Base-by-base conservation (phyloP, 2,888 invertebrate species). In the Laspeyria flexula region DNA sequence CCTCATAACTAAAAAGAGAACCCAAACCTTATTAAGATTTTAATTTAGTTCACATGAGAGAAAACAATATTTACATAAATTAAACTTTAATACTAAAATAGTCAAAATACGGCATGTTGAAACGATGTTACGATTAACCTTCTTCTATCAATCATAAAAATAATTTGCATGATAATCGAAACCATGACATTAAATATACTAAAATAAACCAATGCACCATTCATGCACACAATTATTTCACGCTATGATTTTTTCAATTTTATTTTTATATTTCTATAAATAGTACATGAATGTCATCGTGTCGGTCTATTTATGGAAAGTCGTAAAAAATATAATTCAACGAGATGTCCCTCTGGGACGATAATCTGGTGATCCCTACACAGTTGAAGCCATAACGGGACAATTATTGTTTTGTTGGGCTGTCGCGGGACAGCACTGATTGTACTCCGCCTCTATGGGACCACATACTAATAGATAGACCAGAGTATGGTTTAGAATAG, bases 401-500 rank as follows among this genome's bases (percentile, higher is more conserved):
- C 55, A 27, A 70, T 68, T 63, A 69, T 66, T 66, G 69, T 69
- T 69, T 69, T 69, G 67, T 66, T 47, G 48, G 43, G 38, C 51
- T 30, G 44, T 50, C 47, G 55, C 48, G 53, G 40, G 34, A 45
- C 50, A 45, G 52, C 49, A 39, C 40, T 51, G 71, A 69, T 69
- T 69, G 53, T 52, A 50, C 35, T 55, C 59, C 69, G 69, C 69
- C 69, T 67, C 51, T 38, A 11, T 43, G 41, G 55, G 37, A 57
- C 51, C 52, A 50, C 37, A 47, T 49, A 57, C 53, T 55, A 55
- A 57, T 45, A 44, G 11, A 50, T 33, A 70, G 63, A 51, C 27
- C 0, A 15, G 4, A 10, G 12, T 42, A 62, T 38, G 0, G 4
- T n/a, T 21, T 55, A 57, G 61, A 66, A 12, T 12, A 11, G 15